These are phyloP conservation scores for Patella ulyssiponensis DNA, from an alignment of 2,888 invertebrate species.

Conservation along the genomic window DNA sequence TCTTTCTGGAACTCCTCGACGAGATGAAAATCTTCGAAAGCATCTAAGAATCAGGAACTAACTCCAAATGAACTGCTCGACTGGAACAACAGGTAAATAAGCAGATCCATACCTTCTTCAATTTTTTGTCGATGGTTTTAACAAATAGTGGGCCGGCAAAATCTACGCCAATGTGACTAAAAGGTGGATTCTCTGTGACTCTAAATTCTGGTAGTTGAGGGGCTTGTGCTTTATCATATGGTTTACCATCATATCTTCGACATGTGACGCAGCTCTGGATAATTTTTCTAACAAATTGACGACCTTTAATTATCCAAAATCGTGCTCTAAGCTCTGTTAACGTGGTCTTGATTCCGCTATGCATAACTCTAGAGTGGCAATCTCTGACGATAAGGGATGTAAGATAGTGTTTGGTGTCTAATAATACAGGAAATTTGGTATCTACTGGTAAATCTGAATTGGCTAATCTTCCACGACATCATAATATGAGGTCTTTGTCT, in stretches of 20 bases:
- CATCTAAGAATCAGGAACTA: background rate
- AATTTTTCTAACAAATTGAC: background rate
- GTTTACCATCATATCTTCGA: background rate
- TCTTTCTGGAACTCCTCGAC: background rate
- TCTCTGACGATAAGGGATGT: background rate
- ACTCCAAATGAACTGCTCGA: background rate
- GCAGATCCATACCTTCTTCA: background rate
- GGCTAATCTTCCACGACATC: slow-evolving; percentile 6
- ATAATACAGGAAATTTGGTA: background rate
- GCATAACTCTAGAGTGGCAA: background rate
- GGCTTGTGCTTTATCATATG: background rate
- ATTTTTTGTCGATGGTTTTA: background rate
- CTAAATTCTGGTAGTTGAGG: slow-evolving; percentile 1
- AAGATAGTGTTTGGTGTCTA: background rate
- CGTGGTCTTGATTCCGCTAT: background rate
- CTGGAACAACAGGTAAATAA: background rate
- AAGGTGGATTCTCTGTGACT: background rate
- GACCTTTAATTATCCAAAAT: slow-evolving; percentile 1
- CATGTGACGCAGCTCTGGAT: background rate
- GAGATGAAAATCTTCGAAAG: background rate
- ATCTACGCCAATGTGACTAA: background rate
- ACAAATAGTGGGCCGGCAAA: background rate
- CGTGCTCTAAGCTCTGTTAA: background rate
- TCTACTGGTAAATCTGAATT: background rate
- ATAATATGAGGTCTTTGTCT: background rate